Evolutionary conservation across 2,797 vertebrate genomes (phyloP), one percentile per base, ranked within the genome.

Genomic region (Melanotaenia boesemani): DNA sequence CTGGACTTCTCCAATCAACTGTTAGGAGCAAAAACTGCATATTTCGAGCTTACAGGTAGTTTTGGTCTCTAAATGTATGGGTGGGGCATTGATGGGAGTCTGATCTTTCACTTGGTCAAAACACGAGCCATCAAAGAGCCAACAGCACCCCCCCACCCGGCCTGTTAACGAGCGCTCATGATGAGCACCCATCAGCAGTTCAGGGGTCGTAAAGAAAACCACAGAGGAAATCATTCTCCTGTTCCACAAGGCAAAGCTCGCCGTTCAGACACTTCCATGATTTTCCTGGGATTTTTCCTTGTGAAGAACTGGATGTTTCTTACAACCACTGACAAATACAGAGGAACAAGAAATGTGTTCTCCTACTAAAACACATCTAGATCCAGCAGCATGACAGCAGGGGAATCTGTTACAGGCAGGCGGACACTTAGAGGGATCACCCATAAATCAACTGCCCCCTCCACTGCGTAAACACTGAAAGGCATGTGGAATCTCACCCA

Each of bases 401-500:
- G 52, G 63, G 64, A 41, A 48, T 41, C 69, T 11, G 54, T 4
- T 50, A 52, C 63, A 61, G 66, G 36, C 34, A 28, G 28, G 28
- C 28, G 86, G 74, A 81, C 56, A 66, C 73, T 67, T 37, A 36
- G 50, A 62, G 30, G 63, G 73, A 20, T 26, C 56, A 2, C 13
- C 52, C 66, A 70, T 83, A 85, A 83, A 89, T 76, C 83, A 85
- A 44, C 70, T 54, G 4, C 34, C 48, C 18, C 65, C n/a, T 8
- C 67, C 22, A 5, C 77, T 72, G 72, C 16, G 86, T 87, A 88
- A 89, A 91, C 82, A 88, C 62, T 68, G 46, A 71, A 39, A 70
- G 75, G 73, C 74, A 79, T 22, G 74, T 85, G 82, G 84, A 86
- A 88, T 89, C 80, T 85, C 84, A 89, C 81, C 90, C 86, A 91